Conservation (phyloP, 2,888 invertebrate genomes). For the Hydropsyche betteni region DNA sequence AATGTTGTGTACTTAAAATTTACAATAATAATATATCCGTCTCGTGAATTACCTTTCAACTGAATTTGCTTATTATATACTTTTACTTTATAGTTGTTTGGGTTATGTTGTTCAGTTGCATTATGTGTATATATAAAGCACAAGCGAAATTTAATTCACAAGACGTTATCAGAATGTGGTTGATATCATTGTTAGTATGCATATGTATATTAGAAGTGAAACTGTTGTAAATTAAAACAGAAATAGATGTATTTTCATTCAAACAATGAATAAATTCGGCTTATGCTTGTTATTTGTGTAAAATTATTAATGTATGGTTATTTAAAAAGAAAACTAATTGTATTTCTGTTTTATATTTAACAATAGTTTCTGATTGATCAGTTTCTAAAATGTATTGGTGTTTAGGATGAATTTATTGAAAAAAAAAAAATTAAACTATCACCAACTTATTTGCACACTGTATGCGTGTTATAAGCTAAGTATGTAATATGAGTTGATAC, state of each 20-base stretch:
- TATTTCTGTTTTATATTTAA: conserved; percentile 36
- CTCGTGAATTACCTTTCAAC: conserved; percentile 33
- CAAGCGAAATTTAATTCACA: conserved; percentile 21
- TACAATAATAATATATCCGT: conserved; percentile 35
- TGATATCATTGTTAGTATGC: conserved; percentile 38
- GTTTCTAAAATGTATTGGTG: conserved; percentile 40
- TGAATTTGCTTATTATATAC: conserved; percentile 32
- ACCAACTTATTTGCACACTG: conserved; percentile 46
- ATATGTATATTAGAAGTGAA: conserved; percentile 32
- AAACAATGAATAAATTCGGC: not conserved
- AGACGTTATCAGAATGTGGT: conserved; percentile 25
- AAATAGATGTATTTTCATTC: conserved; percentile 30
- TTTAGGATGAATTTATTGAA: conserved; percentile 44
- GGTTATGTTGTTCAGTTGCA: not conserved
- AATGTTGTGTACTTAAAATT: conserved; percentile 51
- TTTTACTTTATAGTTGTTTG: not conserved
- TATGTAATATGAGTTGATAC: conserved; percentile 14
- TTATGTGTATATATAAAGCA: conserved; percentile 20
- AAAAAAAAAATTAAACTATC: conserved; percentile 35
- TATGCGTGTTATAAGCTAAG: conserved; percentile 8
- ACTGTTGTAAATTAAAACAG: conserved; percentile 39
- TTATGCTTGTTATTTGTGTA: conserved; percentile 16
- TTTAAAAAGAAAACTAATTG: not conserved
- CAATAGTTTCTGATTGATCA: conserved; percentile 30
- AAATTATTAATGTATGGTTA: conserved; percentile 4